A percentile compares a stretch with the other conserved stretches of the same genome.
phyloP scores from a whole-genome alignment of 2,888 invertebrate species.

The Sminthurinus aureus region DNA sequence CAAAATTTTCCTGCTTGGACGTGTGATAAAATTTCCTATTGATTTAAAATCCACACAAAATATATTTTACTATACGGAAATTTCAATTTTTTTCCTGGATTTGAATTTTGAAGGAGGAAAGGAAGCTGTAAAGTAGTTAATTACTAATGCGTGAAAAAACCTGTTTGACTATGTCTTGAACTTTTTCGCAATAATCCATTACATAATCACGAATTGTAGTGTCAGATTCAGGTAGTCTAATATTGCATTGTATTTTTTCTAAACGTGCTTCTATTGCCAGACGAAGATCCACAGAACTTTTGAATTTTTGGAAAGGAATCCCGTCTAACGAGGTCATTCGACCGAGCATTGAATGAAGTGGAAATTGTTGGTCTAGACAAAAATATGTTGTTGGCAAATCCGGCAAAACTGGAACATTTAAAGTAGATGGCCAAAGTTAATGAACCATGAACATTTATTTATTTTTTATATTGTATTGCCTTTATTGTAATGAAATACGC shows the following conservation, averaged over 20 bases:
- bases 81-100: background rate
- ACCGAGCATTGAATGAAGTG: background rate
- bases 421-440: no score
- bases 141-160: background rate
- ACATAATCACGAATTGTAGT: background rate
- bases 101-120: background rate
- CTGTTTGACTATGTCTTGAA: background rate
- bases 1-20: background rate
- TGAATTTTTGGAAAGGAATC: background rate
- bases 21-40: background rate
- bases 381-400: no score
- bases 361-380: background rate
- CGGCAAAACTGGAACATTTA: no score
- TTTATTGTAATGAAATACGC: no score
- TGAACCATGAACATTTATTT: no score
- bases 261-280: background rate
- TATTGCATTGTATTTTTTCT: background rate
- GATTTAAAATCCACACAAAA: background rate
- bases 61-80: background rate
- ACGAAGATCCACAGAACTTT: background rate
- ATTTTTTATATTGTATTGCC: no score
- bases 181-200: background rate
- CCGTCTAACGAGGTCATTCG: background rate
- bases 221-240: background rate
- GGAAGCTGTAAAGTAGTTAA: no score